Base-by-base conservation (phyloP, 2,888 invertebrate species). In the Yponomeuta cagnagella region DNA sequence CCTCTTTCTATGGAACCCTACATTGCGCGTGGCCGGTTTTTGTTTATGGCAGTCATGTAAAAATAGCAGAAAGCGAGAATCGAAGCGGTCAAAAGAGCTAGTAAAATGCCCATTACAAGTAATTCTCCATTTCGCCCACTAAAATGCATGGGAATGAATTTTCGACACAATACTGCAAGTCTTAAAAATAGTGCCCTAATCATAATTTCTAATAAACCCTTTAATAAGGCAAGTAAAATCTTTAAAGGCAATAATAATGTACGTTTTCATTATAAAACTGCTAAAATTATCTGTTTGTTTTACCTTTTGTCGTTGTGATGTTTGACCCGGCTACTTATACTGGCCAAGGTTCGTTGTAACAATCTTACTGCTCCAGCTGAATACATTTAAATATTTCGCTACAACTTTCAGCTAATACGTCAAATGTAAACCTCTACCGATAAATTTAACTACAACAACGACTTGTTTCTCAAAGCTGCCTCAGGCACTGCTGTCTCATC, bases 41-140 rank as follows among this genome's bases (percentile, higher is more conserved):
- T 43, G 8, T 43, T 43, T 43, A 9, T 43, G 43, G 9, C 43
- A 43, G 43, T 43, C 9, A 43, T 43, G 64, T 73, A 72, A 72
- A 70, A 48, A 43, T 63, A 37, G 69, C 68, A 69, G 71, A 70
- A 68, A 67, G 66, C 58, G 64, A 72, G 70, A 23, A 12, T 66
- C 70, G 72, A 72, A 63, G 37, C 63, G 30, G 43, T 63, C 37
- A 23, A 31, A 70, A 43, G 63, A n/a, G 31, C 63, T 43, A 58
- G 15, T 58, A 12, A 69, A 69, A 48, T 58, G 69, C 30, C 69
- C 48, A 33, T 69, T 23, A 23, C 23, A 33, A 58, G 33, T 48
- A 69, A 52, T 48, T 68, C n/a, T 30, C 33, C 71, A 65, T 65
- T 72, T 72, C 58, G 48, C 48, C n/a, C 63, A 43, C 43, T 43